Evolutionary conservation across 2,113 vertebrate species (phyloP).

Genomic region (Alexandromys fortis): DNA sequence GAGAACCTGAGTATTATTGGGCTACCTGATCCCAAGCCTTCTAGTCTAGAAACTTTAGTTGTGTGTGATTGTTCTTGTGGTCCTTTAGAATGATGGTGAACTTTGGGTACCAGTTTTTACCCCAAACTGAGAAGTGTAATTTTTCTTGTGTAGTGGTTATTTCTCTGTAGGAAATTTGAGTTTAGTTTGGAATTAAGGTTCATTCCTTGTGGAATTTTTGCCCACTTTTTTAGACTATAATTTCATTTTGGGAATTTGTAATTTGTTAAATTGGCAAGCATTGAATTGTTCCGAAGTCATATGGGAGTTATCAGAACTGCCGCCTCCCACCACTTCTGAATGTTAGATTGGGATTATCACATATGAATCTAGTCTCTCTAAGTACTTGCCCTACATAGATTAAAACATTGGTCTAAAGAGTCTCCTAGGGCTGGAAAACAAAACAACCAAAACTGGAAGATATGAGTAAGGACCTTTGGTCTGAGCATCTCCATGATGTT

Average conservation of each 20-base stretch:
- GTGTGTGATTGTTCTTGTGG: neutral
- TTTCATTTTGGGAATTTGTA: neutral
- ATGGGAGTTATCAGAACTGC: neutral
- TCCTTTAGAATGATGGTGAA: neutral
- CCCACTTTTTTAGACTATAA: neutral
- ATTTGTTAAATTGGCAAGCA: neutral
- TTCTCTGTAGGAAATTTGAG: neutral
- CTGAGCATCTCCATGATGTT: neutral
- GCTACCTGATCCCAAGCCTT: neutral
- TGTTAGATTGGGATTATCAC: neutral
- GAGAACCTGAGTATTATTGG: neutral
- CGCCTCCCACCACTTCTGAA: neutral
- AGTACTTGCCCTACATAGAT: neutral
- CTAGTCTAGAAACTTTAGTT: neutral
- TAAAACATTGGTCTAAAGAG: neutral
- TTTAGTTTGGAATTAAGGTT: neutral
- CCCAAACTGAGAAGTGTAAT: neutral
- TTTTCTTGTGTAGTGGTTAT: neutral
- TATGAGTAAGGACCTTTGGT: rapidly evolving
- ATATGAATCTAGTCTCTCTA: rapidly evolving
- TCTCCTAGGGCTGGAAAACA: neutral
- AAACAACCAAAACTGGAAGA: no score
- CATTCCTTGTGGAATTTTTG: neutral
- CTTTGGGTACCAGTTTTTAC: neutral
- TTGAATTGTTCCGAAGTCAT: no score